phyloP scores from a whole-genome alignment of 2,797 vertebrate species.

The Scolopax rusticola region DNA sequence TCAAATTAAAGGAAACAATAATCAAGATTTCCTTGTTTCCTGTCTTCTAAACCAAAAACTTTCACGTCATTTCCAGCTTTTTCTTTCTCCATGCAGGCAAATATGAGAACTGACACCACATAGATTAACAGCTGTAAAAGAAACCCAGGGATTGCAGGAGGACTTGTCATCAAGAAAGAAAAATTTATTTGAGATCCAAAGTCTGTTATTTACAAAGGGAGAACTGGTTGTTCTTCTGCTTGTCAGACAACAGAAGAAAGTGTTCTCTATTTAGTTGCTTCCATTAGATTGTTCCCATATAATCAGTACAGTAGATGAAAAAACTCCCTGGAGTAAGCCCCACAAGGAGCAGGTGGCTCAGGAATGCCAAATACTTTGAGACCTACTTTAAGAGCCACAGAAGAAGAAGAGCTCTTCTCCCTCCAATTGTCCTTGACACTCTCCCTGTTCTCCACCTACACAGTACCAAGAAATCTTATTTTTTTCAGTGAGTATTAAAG shows the following conservation, averaged over 20 bases:
- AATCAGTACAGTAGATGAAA: not conserved
- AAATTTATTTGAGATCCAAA: not conserved
- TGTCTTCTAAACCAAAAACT: not conserved
- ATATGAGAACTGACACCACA: not conserved
- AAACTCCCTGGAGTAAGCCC: not conserved
- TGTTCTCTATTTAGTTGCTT: not conserved
- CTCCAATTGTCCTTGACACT: not conserved
- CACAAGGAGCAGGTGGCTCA: constrained; percentile 1
- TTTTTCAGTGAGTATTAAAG: not conserved
- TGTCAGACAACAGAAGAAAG: constrained; percentile 3
- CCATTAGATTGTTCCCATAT: not conserved
- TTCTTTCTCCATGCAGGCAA: not conserved
- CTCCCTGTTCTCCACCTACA: not conserved
- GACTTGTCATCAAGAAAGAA: not conserved
- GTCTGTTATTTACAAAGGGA: not conserved
- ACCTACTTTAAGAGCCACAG: not conserved
- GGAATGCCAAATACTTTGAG: constrained; percentile 4
- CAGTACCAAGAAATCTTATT: not conserved
- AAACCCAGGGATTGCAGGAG: not conserved
- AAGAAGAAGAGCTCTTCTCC: not conserved
- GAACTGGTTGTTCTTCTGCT: constrained; percentile 19
- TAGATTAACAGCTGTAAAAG: not conserved
- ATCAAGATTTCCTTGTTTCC: not conserved
- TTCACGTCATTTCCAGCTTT: not conserved
- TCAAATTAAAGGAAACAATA: not conserved